Base-by-base conservation (phyloP, 2,888 invertebrate genomes). In the Pterobdella sp. region DNA sequence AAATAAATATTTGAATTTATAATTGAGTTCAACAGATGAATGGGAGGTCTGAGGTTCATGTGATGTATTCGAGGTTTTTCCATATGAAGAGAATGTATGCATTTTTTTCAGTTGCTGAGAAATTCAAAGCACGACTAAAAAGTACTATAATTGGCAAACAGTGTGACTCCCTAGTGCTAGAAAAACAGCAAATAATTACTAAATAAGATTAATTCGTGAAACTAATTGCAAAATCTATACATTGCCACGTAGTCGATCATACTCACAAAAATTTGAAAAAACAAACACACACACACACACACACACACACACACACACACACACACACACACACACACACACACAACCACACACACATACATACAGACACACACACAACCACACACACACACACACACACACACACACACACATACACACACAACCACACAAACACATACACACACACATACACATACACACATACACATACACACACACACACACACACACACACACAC, bases 281-380 rank as follows among this genome's bases (percentile, higher is more conserved):
- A 63, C 63, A 29, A 63, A 14, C 4, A 37, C 68, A 68, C 29
- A 35, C 68, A 36, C 42, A 68, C 68, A 36, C 68, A 68, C 42
- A 36, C 42, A 68, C 42, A 10, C 42, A 68, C 42, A n/a, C 68
- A 68, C 35, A 36, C 68, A 68, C 35, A 36, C 36, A 68, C 35
- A 36, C 37, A 68, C 35, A 36, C 68, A 68, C 35, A n/a, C 68
- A 68, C 7, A n/a, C 68, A 68, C 35, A n/a, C 68, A 68, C 35
- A 36, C 68, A 68, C 35, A 36, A 36, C 35, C 29, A 36, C 68
- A 68, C 65, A 29, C 65, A 34, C 65, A 10, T 34, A 65, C 32
- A 29, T 26, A 65, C 32, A 29, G 31, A 65, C 65, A 29, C 65
- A 65, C 35, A 10, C 65, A 65, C 32, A 29, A 29, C 26, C 32